phyloP scores from a whole-genome alignment of 2,888 invertebrate genomes.

The Mellilla xanthometata region DNA sequence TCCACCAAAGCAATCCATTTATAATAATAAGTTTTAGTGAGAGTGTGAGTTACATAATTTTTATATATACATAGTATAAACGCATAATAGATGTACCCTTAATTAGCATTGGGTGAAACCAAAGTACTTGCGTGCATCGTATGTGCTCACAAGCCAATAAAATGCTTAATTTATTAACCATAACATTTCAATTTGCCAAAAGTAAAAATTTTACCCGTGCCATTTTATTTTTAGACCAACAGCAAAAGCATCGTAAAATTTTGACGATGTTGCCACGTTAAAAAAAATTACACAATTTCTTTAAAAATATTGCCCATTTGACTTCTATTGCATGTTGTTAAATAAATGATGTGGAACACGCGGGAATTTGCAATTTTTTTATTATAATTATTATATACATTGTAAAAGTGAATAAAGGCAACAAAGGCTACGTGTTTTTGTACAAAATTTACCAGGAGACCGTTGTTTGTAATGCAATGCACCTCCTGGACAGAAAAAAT shows the following conservation, averaged over 20 bases:
- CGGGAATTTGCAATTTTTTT: slow-evolving; percentile 21
- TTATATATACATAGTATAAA: too few relatives aligned
- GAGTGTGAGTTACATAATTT: too few relatives aligned
- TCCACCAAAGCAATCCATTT: slow-evolving; percentile 13
- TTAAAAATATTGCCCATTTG: too few relatives aligned
- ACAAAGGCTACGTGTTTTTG: slow-evolving; percentile 30
- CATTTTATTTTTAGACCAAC: not conserved
- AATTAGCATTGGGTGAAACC: not conserved
- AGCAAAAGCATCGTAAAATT: not conserved
- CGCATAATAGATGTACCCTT: too few relatives aligned
- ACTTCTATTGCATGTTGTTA: not conserved
- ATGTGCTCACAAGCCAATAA: slow-evolving; percentile 19
- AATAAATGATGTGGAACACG: slow-evolving; percentile 2
- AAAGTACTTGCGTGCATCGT: slow-evolving; percentile 20
- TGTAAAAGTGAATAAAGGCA: slow-evolving; percentile 20
- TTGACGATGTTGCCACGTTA: not conserved
- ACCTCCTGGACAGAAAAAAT: slow-evolving; percentile 69
- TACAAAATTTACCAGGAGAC: slow-evolving; percentile 54
- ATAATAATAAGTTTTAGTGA: not conserved
- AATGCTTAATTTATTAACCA: not conserved
- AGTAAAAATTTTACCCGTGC: not conserved
- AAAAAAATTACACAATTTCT: too few relatives aligned
- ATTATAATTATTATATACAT: slow-evolving; percentile 21
- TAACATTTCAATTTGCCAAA: not conserved
- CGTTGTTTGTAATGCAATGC: slow-evolving; percentile 73